These are phyloP conservation scores for Clusia tigrina DNA, from an alignment of 2,888 invertebrate genomes.

Conservation along the genomic window DNA sequence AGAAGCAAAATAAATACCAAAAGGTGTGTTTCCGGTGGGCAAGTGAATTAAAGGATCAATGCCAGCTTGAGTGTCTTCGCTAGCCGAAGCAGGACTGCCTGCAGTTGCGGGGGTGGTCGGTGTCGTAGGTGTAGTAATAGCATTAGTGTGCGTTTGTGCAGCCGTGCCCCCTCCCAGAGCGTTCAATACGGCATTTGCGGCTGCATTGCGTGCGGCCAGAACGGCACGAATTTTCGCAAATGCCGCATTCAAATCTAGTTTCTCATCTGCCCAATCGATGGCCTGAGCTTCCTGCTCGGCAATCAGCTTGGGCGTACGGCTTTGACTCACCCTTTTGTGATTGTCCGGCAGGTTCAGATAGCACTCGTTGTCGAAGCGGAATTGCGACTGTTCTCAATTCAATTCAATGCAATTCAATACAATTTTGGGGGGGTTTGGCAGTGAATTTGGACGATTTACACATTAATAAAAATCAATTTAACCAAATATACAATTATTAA, in stretches of 20 bases:
- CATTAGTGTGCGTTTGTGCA: neutral
- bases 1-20: slow-evolving; percentile 57
- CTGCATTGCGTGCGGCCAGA: slow-evolving; percentile 53
- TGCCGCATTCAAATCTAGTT: slow-evolving; percentile 53
- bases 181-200: slow-evolving; percentile 36
- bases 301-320: slow-evolving; percentile 35
- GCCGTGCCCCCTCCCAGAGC: slow-evolving; percentile 23
- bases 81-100: slow-evolving; percentile 32
- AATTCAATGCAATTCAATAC: neutral
- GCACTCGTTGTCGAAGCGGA: slow-evolving; percentile 99
- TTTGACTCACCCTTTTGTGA: slow-evolving; percentile 93
- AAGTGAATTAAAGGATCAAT: slow-evolving; percentile 56
- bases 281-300: slow-evolving; percentile 56
- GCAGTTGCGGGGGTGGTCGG: slow-evolving; percentile 33
- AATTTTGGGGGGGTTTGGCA: neutral
- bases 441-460: slow-evolving; percentile 1
- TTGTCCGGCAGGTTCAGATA: slow-evolving; percentile 96
- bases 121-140: slow-evolving; percentile 33
- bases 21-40: slow-evolving; percentile 55
- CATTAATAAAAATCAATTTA: slow-evolving; percentile 5
- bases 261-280: slow-evolving; percentile 58
- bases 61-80: slow-evolving; percentile 33
- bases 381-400: slow-evolving; percentile 83
- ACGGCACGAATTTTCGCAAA: slow-evolving; percentile 57
- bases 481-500: slow-evolving; percentile 17